Evolutionary conservation across 2,113 vertebrate genomes (phyloP), one percentile per base, ranked within the genome.

Genomic region (Choloepus hoffmanni): DNA sequence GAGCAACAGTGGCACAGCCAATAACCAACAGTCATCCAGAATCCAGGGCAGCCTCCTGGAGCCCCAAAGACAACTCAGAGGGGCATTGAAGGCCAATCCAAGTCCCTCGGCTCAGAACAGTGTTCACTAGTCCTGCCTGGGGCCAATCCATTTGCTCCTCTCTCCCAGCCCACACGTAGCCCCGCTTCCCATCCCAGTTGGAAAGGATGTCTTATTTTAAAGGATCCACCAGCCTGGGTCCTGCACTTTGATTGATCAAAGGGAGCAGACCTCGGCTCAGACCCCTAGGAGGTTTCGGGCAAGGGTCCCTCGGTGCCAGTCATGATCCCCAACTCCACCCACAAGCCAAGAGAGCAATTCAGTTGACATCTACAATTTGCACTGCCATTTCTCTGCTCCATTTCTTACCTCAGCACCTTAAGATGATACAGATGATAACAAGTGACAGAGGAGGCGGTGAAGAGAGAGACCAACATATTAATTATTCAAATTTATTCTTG

Each of bases 371-470:
- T 55, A 50, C 63, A 60, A 78, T 70, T 5, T 50, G n/a, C n/a
- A 9, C 63, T 15, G 78, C 68, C 63, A 53, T 5, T 3, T 81
- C 90, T 65, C 74, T n/a, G 30, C 53, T 78, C 68, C 63, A 16
- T 33, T 67, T 83, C 91, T 91, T 70, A 89, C 53, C 40, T 83
- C 77, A 62, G 60, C 19, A 58, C 85, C 84, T 72, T 7, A 67
- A 62, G 82, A 72, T 50, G 92, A 86, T 1, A 2, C 9, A 62
- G 72, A 92, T 3, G 23, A 10, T 60, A 92, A 94, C 24, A 60
- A 74, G 85, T 85, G 84, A 83, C 82, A 95, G 94, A 96, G 94
- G 76, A 74, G 96, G 96, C 26, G 10, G 95, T 72, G 36, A 0
- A 6, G 94, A 92, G 55, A 50, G 19, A 53, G 88, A 72, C 68